Evolutionary conservation across 2,888 invertebrate genomes (phyloP).

Genomic region (Rhagonycha lutea): DNA sequence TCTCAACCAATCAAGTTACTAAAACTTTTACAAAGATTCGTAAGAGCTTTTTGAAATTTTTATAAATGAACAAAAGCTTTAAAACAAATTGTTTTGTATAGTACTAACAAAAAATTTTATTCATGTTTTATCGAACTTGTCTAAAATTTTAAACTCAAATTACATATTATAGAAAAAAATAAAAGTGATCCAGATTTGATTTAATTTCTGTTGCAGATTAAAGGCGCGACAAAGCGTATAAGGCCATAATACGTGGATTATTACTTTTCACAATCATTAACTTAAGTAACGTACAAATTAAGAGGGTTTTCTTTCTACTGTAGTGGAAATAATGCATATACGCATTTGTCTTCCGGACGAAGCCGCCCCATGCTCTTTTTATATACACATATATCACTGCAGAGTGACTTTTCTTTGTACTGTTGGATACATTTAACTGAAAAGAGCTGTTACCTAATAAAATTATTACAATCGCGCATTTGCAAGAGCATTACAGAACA

Average conservation of each 20-base stretch:
- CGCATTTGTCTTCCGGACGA: slow-evolving; percentile 55
- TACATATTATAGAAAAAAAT: background rate
- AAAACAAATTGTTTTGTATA: slow-evolving; percentile 18
- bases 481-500: background rate
- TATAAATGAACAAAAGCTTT: slow-evolving; percentile 30
- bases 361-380: slow-evolving; percentile 31
- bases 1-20: slow-evolving; percentile 29
- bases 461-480: slow-evolving; percentile 12
- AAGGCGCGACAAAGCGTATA: slow-evolving; percentile 50
- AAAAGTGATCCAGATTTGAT: background rate
- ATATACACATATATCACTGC: slow-evolving; percentile 27
- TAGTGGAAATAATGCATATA: slow-evolving; percentile 57
- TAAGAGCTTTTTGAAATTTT: slow-evolving; percentile 34
- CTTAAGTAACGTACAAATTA: slow-evolving; percentile 56
- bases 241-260: slow-evolving; percentile 33
- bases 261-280: slow-evolving; percentile 49
- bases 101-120: background rate
- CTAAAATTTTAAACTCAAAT: background rate
- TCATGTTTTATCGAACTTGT: slow-evolving; percentile 39
- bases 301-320: slow-evolving; percentile 54
- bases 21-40: slow-evolving; percentile 27
- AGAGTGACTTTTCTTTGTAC: slow-evolving; percentile 22
- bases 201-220: slow-evolving; percentile 53
- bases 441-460: slow-evolving; percentile 12
- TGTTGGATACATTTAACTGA: slow-evolving; percentile 4